Evolutionary conservation across 2,113 vertebrate species (phyloP), one percentile per base, ranked within the genome.

Genomic region (Oreochromis spilurus): DNA sequence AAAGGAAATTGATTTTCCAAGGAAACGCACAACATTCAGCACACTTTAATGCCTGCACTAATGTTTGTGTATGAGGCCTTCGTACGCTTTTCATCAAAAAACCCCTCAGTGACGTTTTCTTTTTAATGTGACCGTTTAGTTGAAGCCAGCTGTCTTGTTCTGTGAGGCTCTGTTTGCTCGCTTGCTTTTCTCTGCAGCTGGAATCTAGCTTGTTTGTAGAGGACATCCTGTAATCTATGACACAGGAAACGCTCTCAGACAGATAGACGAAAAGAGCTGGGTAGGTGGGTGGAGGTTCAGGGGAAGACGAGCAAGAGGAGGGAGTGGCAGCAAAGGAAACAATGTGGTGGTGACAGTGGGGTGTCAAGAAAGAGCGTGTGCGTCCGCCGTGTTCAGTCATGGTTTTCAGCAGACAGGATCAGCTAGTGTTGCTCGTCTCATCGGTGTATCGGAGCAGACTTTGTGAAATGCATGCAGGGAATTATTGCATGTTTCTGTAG

Each of bases 201-300:
- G 85, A 89, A 77, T 91, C 60, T 67, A 81, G 85, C 86, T 91
- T 93, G 90, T 95, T 95, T 94, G 88, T 84, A 88, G 87, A 94
- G 83, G 88, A 94, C 89, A 91, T 95, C 94, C 95, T 91, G 93
- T 89, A 88, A 95, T 94, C 93, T 90, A 57, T 85, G 89, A 91
- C 90, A 94, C 91, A 93, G 94, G 94, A 95, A 95, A 85, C 10
- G 19, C 82, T 82, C 80, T 80, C 83, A 91, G 91, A 93, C 87
- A 89, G 87, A 89, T 79, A 91, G 92, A 88, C 21, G 16, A 83
- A 81, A 10, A 19, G 79, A 79, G 83, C 7, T n/a, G 81, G 77
- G n/a, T 38, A 19, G 38, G 81, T 19, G 81, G 70, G 81, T 13
- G 57, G 58, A 48, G 70, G 62, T 48, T 70, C 34, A 29, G 13